phyloP scores from a whole-genome alignment of 2,888 invertebrate genomes.

The Pecten maximus region DNA sequence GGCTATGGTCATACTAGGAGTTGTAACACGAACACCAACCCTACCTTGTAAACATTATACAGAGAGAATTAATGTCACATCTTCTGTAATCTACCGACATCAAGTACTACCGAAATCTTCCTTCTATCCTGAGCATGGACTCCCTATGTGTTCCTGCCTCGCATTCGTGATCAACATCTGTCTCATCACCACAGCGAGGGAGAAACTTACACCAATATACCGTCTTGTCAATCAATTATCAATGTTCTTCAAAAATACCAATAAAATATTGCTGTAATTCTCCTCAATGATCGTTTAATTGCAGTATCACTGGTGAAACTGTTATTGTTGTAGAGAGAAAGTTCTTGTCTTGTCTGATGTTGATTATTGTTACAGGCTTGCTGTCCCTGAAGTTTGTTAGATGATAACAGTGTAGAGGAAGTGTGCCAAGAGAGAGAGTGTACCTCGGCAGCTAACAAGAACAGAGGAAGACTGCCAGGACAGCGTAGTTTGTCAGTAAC shows the following conservation, averaged over 20 bases:
- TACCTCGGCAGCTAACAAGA: too few species aligned
- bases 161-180: background rate
- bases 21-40: background rate
- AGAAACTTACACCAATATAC: background rate
- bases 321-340: conserved; percentile 5
- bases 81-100: background rate
- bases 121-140: background rate
- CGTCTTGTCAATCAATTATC: background rate
- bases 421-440: background rate
- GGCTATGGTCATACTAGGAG: background rate
- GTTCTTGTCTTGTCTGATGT: background rate
- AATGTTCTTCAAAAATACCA: conserved; percentile 26
- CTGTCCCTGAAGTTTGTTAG: conserved; percentile 1
- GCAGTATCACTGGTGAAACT: background rate
- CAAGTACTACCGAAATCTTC: background rate
- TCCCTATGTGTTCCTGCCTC: background rate
- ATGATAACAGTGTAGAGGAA: background rate
- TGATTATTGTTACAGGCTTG: background rate
- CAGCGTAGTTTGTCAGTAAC: background rate
- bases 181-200: background rate
- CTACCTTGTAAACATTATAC: background rate
- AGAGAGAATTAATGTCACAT: background rate
- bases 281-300: background rate
- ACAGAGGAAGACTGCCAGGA: too few species aligned
- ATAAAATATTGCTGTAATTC: background rate